These are phyloP conservation scores for Isurus oxyrinchus DNA, from an alignment of 2,113 vertebrate genomes.

Conservation along the genomic window DNA sequence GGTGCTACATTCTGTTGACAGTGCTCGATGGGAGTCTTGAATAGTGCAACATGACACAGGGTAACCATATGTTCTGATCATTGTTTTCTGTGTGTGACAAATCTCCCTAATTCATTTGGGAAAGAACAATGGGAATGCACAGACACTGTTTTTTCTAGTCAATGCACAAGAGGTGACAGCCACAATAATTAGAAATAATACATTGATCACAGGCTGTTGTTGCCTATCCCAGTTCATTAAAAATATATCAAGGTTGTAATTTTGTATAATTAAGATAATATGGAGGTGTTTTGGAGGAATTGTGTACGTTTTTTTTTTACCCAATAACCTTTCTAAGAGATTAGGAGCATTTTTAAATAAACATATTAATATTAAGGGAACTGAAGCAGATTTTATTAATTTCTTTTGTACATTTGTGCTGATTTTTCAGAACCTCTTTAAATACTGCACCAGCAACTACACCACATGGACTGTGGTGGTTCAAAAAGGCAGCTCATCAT, in stretches of 20 bases:
- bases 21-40: neutral
- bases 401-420: neutral
- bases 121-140: neutral
- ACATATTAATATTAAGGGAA: neutral
- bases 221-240: neutral
- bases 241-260: slow-evolving; percentile 17
- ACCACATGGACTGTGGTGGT: no score
- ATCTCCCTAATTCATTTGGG: neutral
- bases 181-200: neutral
- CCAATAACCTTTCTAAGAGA: neutral
- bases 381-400: neutral
- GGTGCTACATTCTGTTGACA: neutral
- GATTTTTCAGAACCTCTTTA: neutral
- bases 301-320: neutral
- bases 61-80: neutral
- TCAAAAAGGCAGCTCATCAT: no score
- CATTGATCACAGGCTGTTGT: neutral
- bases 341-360: neutral
- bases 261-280: neutral
- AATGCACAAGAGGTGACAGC: neutral
- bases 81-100: neutral
- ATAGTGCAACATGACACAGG: neutral
- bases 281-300: neutral
- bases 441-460: neutral
- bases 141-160: neutral